Evolutionary conservation across 2,888 invertebrate species (phyloP).

Genomic region (Sminthurinus aureus): DNA sequence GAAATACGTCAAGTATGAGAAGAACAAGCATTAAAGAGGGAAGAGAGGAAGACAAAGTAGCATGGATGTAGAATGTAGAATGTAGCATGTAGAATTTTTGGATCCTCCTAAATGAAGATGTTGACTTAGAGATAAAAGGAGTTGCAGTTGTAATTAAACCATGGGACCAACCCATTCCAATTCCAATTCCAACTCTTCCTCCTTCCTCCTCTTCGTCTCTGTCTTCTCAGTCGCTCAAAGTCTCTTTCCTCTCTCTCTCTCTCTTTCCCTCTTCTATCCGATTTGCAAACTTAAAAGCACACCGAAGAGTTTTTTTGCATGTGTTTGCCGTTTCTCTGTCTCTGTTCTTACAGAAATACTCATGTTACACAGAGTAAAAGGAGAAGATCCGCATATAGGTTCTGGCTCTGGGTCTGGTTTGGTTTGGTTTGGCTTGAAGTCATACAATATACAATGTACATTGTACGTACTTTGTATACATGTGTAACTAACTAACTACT

Average conservation of each 20-base stretch:
- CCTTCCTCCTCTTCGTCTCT: background rate
- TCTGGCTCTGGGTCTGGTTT: background rate
- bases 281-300: too few relatives aligned
- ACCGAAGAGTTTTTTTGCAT: too few relatives aligned
- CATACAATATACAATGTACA: too few relatives aligned
- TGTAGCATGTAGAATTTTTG: background rate
- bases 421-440: too few relatives aligned
- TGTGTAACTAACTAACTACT: too few relatives aligned
- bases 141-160: slow-evolving; percentile 30
- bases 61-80: background rate
- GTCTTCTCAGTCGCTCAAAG: background rate
- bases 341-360: background rate
- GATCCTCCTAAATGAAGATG: slow-evolving; percentile 29
- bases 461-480: too few relatives aligned
- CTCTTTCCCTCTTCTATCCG: background rate
- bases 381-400: background rate
- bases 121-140: slow-evolving; percentile 26
- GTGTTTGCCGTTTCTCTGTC: too few relatives aligned
- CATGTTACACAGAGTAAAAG: background rate
- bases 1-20: too few relatives aligned
- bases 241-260: slow-evolving; percentile 13
- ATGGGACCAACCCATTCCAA: background rate
- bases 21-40: too few relatives aligned
- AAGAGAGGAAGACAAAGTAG: background rate
- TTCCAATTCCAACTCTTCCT: background rate